Percentiles rank a stretch among this genome's conserved stretches.
These are phyloP conservation scores for Acestrorhynchus altus DNA, from an alignment of 2,797 vertebrate species.

Conservation along the genomic window DNA sequence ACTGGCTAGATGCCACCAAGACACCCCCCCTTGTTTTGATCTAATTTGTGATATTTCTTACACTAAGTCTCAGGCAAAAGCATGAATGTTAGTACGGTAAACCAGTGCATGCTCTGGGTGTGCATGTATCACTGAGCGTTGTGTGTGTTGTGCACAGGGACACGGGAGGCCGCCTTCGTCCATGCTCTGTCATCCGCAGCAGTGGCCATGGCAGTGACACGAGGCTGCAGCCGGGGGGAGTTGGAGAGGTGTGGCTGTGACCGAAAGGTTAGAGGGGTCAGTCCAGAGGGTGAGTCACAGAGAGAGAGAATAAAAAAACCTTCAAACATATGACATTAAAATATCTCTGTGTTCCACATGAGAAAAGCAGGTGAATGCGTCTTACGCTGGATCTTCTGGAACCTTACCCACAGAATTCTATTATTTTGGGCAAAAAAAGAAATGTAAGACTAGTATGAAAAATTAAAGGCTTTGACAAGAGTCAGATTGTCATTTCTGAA, in stretches of 20 bases:
- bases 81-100: not conserved
- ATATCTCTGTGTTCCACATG: not conserved
- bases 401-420: not conserved
- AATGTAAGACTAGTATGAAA: no score
- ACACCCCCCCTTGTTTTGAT: not conserved
- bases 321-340: not conserved
- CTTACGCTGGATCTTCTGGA: not conserved
- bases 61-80: not conserved
- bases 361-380: not conserved
- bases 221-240: slow-evolving; percentile 81
- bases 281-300: slow-evolving; percentile 77
- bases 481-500: no score
- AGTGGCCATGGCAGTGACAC: slow-evolving; percentile 80
- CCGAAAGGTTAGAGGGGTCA: slow-evolving; percentile 79
- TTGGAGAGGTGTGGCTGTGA: slow-evolving; percentile 84
- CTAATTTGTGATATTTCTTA: not conserved
- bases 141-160: slow-evolving; percentile 64
- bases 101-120: no score
- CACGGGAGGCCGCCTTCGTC: slow-evolving; percentile 78
- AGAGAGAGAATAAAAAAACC: not conserved
- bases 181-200: slow-evolving; percentile 76
- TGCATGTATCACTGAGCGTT: not conserved
- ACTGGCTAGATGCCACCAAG: not conserved
- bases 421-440: no score
- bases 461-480: no score